Evolutionary conservation across 2,113 vertebrate species (phyloP).

Genomic region (Brachionichthys hirsutus): DNA sequence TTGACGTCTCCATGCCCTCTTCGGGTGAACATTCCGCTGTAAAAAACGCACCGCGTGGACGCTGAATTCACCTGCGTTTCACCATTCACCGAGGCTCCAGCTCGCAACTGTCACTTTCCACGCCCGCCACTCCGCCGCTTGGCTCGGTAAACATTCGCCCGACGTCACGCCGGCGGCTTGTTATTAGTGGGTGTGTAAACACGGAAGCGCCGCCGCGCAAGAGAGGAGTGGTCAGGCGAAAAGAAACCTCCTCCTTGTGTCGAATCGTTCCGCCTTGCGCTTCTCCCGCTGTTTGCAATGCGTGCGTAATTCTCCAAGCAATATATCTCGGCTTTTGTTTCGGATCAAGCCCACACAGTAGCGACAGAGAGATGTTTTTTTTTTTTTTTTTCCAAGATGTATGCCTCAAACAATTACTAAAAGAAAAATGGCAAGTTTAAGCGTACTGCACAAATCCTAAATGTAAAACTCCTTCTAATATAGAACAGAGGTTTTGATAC

Average conservation of each 20-base stretch:
- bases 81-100: conserved; percentile 70
- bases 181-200: conserved; percentile 78
- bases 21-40: conserved; percentile 92
- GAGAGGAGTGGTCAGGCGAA: conserved; percentile 26
- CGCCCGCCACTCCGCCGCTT: too few species aligned
- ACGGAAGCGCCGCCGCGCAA: conserved; percentile 75
- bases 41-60: conserved; percentile 67
- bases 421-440: too few species aligned
- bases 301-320: too few species aligned
- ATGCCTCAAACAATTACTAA: too few species aligned
- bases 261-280: conserved; percentile 15
- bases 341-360: too few species aligned
- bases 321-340: too few species aligned
- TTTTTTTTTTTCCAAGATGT: too few species aligned
- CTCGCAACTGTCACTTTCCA: conserved; percentile 70
- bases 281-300: neutral
- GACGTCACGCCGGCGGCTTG: conserved; percentile 52
- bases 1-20: conserved; percentile 94
- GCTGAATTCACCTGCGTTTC: conserved; percentile 68
- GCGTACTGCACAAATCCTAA: too few species aligned
- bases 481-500: too few species aligned
- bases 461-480: too few species aligned
- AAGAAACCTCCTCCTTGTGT: conserved; percentile 48
- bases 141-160: conserved; percentile 68
- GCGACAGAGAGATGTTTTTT: too few species aligned